These are phyloP conservation scores for Lucinisca nassula DNA, from an alignment of 2,888 invertebrate genomes.

Conservation along the genomic window DNA sequence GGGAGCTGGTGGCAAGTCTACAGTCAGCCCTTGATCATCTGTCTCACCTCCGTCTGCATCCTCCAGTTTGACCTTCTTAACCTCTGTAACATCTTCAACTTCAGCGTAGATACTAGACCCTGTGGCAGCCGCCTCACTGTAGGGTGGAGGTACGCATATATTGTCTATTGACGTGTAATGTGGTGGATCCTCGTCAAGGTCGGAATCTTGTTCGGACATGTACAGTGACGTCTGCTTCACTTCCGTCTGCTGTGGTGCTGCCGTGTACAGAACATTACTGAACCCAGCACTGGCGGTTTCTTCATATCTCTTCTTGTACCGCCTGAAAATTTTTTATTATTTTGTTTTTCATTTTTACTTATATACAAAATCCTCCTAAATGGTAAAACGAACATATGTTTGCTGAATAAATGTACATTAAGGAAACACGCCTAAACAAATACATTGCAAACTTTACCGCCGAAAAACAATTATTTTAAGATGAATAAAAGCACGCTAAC, in stretches of 20 bases:
- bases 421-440: no score
- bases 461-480: no score
- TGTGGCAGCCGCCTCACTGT: background rate
- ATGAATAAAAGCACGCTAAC: no score
- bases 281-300: constrained; percentile 48
- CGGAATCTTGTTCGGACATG: background rate
- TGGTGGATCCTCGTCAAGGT: background rate
- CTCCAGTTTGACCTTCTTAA: background rate
- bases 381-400: no score
- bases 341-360: no score
- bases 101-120: background rate
- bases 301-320: constrained; percentile 46
- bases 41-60: background rate
- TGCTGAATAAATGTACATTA: no score
- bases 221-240: constrained; percentile 45
- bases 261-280: constrained; percentile 63
- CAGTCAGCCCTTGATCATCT: background rate
- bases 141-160: background rate
- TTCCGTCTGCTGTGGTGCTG: constrained; percentile 27
- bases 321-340: no score
- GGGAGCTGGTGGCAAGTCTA: background rate
- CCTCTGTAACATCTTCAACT: background rate
- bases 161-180: background rate
- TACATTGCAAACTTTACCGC: no score
- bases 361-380: no score